Base-by-base conservation (phyloP, 2,888 invertebrate species). In the Priocnemis perturbator region DNA sequence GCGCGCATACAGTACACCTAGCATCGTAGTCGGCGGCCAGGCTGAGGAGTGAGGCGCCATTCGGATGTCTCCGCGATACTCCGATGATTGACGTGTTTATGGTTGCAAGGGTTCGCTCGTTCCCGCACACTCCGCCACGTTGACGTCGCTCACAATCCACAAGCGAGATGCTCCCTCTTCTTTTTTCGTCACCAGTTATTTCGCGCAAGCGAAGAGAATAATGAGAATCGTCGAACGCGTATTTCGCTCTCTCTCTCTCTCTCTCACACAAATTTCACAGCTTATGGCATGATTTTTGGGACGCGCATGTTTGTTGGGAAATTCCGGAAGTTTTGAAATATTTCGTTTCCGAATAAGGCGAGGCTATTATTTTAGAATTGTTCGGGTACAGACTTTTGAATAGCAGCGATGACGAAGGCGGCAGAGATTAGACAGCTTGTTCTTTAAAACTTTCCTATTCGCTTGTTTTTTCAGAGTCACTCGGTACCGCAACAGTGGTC, bases 381-480 rank as follows among this genome's bases (percentile, higher is more conserved):
- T n/a, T n/a, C n/a, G n/a, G n/a, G n/a, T n/a, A n/a, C n/a, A n/a
- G n/a, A n/a, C n/a, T n/a, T n/a, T n/a, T n/a, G n/a, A n/a, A n/a
- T n/a, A n/a, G n/a, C n/a, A n/a, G n/a, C n/a, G n/a, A n/a, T n/a
- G n/a, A n/a, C n/a, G n/a, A n/a, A n/a, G n/a, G n/a, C n/a, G n/a
- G n/a, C n/a, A n/a, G n/a, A n/a, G n/a, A n/a, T n/a, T n/a, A n/a
- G 23, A 53, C 1, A 20, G 23, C 14, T 53, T 14, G 52, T 20
- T 47, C 3, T 47, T 17, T 47, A 47, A 17, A 50, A 21, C 15
- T 53, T 53, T 21, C 15, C 23, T 21, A 52, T 11, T 52, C 2
- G n/a, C 20, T 7, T 19, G 5, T 81, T 81, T 81, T 87, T 88
- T 45, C 85, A 91, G 91, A 91, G 82, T 89, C 88, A 56, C 87